Percentiles rank a stretch among this genome's conserved stretches.
Conservation (phyloP, 2,888 invertebrate species). For the Eubasilissa splendida region DNA sequence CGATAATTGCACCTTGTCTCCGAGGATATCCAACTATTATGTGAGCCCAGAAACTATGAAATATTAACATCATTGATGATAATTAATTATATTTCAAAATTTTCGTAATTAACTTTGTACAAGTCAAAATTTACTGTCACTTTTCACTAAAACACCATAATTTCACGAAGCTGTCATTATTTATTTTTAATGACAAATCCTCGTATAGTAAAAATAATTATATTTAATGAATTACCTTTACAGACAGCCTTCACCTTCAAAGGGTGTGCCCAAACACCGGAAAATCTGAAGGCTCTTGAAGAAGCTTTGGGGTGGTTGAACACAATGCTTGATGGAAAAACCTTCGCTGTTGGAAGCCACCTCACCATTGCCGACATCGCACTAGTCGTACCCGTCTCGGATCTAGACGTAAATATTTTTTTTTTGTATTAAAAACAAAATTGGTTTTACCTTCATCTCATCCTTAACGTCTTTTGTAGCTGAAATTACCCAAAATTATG, state of each 20-base stretch:
- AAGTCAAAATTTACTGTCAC: too few species aligned
- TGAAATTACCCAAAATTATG: too few species aligned
- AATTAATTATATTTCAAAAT: too few species aligned
- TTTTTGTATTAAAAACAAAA: too few species aligned
- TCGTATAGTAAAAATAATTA: too few species aligned
- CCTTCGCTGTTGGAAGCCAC: constrained; percentile 80
- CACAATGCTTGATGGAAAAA: constrained; percentile 78
- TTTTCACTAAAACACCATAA: too few species aligned
- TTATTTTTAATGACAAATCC: too few species aligned
- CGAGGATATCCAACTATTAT: constrained; percentile 71
- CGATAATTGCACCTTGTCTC: constrained; percentile 73
- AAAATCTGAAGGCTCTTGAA: constrained; percentile 79
- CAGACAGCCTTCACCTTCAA: constrained; percentile 25
- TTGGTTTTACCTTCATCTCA: too few species aligned
- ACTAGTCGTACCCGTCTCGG: constrained; percentile 79
- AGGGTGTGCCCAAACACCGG: constrained; percentile 73
- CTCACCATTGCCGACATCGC: constrained; percentile 86
- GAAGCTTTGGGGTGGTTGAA: constrained; percentile 80
- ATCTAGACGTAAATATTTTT: constrained; percentile 73
- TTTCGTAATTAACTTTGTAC: too few species aligned
- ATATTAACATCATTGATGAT: too few species aligned
- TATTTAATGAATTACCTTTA: neutral
- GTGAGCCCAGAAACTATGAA: constrained; percentile 67
- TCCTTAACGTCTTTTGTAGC: too few species aligned
- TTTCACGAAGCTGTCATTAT: too few species aligned